Conservation (phyloP, 1,140 invertebrate species). For the Kradibia gibbosae region DNA sequence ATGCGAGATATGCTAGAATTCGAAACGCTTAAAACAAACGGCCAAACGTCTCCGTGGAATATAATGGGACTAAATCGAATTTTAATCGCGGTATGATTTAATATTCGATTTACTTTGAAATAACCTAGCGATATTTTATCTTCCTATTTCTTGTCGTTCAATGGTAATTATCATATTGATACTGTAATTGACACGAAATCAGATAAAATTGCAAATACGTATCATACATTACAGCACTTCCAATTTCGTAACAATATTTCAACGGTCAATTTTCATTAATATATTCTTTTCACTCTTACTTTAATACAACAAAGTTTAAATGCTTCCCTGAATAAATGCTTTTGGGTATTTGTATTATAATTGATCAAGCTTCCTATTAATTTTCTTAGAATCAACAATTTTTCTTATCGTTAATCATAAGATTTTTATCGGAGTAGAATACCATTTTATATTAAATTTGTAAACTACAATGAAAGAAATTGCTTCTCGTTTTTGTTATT, state of each 20-base stretch:
- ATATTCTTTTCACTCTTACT: no score
- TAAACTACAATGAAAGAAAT: no score
- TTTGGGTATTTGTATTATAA: background rate
- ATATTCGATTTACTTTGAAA: background rate
- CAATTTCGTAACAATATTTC: background rate
- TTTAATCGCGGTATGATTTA: background rate
- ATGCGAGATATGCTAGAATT: no score
- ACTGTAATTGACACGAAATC: background rate
- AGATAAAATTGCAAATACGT: background rate
- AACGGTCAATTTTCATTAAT: no score
- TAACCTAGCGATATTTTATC: background rate
- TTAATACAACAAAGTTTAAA: no score
- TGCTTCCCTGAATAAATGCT: no score
- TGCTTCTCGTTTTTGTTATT: no score
- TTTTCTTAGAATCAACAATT: background rate
- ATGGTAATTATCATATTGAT: background rate
- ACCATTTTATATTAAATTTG: no score
- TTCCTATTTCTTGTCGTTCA: background rate
- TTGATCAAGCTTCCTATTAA: background rate
- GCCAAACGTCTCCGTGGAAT: background rate
- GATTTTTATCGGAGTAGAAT: no score
- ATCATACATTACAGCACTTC: background rate
- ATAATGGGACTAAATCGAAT: background rate
- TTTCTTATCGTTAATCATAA: background rate
- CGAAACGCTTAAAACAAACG: no score